Base-by-base conservation (phyloP, 1,140 invertebrate species). In the Pseudomyrmex pallidus region DNA sequence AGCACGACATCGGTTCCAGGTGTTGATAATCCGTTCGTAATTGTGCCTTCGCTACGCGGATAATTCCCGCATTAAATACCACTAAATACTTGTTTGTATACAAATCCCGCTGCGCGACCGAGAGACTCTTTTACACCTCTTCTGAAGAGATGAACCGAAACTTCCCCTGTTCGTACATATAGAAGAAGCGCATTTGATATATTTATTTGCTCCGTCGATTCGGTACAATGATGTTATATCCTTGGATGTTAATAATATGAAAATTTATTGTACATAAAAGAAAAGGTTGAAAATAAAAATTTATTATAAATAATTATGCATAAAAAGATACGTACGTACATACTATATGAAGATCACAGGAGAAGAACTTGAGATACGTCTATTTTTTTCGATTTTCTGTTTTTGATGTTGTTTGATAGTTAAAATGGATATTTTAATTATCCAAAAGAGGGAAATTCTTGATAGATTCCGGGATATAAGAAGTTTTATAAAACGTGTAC, bases 21-120 rank as follows among this genome's bases (percentile, higher is more conserved):
- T 94, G 93, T 93, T 91, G 92, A 94, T 94, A 94, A 94, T 94
- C 93, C 93, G 85, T 77, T 89, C 84, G 87, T 93, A 94, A 94
- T 94, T 93, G 91, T 92, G 84, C 87, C 80, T 76, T 83, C 74
- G 78, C 83, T 48, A 62, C 61, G 44, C 22, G 87, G 87, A 89
- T 91, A 92, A 92, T 91, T 93, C 89, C 90, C 84, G 35, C 35
- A 93, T 93, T 94, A 93, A 94, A 93, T 76, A 85, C 66, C 87
- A 85, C 90, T 93, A 91, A 93, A 91, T 92, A 92, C 91, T 94
- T 93, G 92, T 93, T 94, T 93, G 92, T 91, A 91, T 91, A 93
- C 89, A 92, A 87, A 86, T 78, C 87, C 86, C 54, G 85, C 85
- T 86, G 89, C 56, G 89, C 82, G 89, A n/a, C n/a, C 82, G 76